Conservation (phyloP, 2,113 vertebrate species). For the Strigops habroptila region DNA sequence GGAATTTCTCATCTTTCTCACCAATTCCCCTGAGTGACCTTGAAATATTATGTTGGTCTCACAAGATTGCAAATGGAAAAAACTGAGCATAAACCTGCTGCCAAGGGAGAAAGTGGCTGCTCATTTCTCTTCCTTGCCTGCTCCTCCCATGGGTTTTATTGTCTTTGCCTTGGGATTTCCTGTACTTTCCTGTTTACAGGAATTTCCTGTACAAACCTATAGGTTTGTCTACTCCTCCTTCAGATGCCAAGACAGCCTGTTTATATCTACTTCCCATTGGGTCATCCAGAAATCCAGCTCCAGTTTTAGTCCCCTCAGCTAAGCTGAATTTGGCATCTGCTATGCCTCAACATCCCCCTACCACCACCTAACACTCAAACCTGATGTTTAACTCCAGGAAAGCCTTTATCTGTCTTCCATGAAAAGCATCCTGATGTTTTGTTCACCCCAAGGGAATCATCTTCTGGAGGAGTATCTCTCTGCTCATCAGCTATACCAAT, state of each 20-base stretch:
- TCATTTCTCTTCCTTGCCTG: not conserved
- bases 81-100: not conserved
- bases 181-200: not conserved
- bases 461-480: not conserved
- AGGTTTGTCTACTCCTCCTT: not conserved
- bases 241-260: not conserved
- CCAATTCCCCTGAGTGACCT: not conserved
- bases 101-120: not conserved
- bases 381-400: not conserved
- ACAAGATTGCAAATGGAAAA: not conserved
- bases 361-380: not conserved
- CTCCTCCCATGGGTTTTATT: not conserved
- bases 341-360: not conserved
- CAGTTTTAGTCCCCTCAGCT: not conserved
- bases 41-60: not conserved
- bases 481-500: not conserved
- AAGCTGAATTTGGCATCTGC: not conserved
- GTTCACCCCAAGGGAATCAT: not conserved
- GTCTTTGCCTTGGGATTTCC: not conserved
- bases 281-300: not conserved
- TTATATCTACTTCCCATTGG: not conserved
- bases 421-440: not conserved
- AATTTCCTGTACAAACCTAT: conserved; percentile 18
- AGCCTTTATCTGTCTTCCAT: not conserved
- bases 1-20: not conserved